Base-by-base conservation (phyloP, 2,888 invertebrate genomes). In the Troides oblongomaculatus region DNA sequence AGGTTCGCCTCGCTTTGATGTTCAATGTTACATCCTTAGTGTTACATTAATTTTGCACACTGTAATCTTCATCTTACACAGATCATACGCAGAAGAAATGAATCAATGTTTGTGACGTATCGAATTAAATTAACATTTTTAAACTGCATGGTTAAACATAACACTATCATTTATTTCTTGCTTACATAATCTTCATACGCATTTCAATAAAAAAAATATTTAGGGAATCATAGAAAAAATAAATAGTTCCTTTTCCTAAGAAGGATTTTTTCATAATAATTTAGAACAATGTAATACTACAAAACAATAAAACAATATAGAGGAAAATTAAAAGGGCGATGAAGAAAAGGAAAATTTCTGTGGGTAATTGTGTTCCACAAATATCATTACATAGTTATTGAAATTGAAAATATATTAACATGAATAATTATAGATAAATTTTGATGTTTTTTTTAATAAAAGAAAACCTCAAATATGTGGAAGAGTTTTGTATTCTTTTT, bases 1-100 rank as follows among this genome's bases (percentile, higher is more conserved):
- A 94, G 95, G 96, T 94, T 95, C 93, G 91, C 10, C 90, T 81
- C 83, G 74, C 79, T 82, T 85, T 90, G 79, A 86, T 89, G 77
- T 86, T 91, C 75, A 86, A 79, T 87, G 84, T 84, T 75, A 81
- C 78, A 81, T 82, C 78, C 79, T 73, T 72, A 72, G 78, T 75
- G 78, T 80, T 72, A 66, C 69, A 68, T 71, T 72, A 74, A 73
- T 71, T 70, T 76, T 74, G 71, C 64, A 68, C 64, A 68, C 65
- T 53, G 58, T 71, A 58, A 62, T 68, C 58, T 58, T n/a, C 43
- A 66, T 61, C 17, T 21, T 23, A 69, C 72, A 72, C 72, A 57
- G 66, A 60, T 69, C 68, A 68, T 64, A 62, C 68, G 68, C 62
- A 62, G 43, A 21, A 61, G 23, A 62, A 25, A 12, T 3, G 36